phyloP scores from a whole-genome alignment of 2,888 invertebrate genomes.

The Cantharis flavilabris region DNA sequence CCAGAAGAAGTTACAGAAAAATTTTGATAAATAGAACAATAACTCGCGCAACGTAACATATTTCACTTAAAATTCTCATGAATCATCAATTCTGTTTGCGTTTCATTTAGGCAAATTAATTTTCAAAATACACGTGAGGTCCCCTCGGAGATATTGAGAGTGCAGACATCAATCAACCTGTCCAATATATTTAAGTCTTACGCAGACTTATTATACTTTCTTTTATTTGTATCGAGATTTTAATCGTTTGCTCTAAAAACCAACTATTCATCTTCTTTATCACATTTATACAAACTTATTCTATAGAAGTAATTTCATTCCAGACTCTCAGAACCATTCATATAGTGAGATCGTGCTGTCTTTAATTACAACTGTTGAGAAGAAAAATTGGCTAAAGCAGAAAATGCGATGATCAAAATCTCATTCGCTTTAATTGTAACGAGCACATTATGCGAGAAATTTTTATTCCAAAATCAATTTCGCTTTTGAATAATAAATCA shows the following conservation, averaged over 20 bases:
- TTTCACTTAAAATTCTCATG: neutral
- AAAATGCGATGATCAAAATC: neutral
- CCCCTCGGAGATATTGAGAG: constrained; percentile 5
- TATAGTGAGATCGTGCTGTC: constrained; percentile 1
- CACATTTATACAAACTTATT: neutral
- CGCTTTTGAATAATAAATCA: neutral
- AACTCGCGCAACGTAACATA: neutral
- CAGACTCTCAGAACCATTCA: constrained; percentile 2
- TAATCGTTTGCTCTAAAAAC: constrained; percentile 11
- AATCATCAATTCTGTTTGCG: constrained; percentile 15
- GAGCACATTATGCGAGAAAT: neutral
- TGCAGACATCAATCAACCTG: constrained; percentile 23
- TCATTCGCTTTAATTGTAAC: constrained; percentile 3
- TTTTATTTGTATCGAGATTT: constrained; percentile 21
- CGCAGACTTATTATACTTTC: constrained; percentile 15
- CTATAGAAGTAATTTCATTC: neutral
- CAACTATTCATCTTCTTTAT: neutral
- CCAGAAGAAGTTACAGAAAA: constrained; percentile 4
- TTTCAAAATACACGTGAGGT: constrained; percentile 17
- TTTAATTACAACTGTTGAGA: constrained; percentile 2
- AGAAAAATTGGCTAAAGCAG: constrained; percentile 2
- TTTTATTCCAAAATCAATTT: neutral
- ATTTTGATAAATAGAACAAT: neutral
- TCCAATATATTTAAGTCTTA: constrained; percentile 2
- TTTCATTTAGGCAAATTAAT: constrained; percentile 18